phyloP scores from a whole-genome alignment of 2,888 invertebrate species.

The Cheilosia vulpina region DNA sequence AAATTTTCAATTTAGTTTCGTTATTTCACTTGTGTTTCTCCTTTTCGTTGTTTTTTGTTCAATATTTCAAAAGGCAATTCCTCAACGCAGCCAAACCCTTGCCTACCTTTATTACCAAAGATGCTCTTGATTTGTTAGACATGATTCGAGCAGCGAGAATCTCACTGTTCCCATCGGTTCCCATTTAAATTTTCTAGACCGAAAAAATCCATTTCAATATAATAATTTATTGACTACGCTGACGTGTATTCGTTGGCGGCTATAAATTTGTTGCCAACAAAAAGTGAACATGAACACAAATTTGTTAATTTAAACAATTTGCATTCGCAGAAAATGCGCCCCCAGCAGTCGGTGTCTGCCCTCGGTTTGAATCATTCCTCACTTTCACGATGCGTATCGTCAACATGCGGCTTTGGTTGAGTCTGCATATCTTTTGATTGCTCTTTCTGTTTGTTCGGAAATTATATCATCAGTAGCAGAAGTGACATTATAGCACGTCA shows the following conservation, averaged over 20 bases:
- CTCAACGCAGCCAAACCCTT: slow-evolving; percentile 31
- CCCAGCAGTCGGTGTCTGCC: neutral
- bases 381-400: slow-evolving; percentile 9
- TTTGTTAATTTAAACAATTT: slow-evolving; percentile 64
- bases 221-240: slow-evolving; percentile 32
- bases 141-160: slow-evolving; percentile 32
- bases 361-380: slow-evolving; percentile 18
- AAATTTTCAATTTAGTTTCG: slow-evolving; percentile 73
- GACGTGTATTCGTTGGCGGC: slow-evolving; percentile 19
- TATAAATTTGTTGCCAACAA: slow-evolving; percentile 46
- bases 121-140: slow-evolving; percentile 41
- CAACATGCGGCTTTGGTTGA: slow-evolving; percentile 1
- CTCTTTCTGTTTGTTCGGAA: slow-evolving; percentile 36
- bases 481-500: slow-evolving; percentile 31
- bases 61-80: slow-evolving; percentile 27
- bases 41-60: slow-evolving; percentile 5
- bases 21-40: slow-evolving; percentile 28
- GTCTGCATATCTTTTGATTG: slow-evolving; percentile 7
- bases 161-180: slow-evolving; percentile 19
- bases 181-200: slow-evolving; percentile 39
- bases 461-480: slow-evolving; percentile 42
- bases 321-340: slow-evolving; percentile 37
- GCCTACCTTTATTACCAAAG: slow-evolving; percentile 10
- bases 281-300: slow-evolving; percentile 22
- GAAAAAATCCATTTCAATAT: slow-evolving; percentile 31